Percentiles rank a stretch among this genome's conserved stretches.
Conservation (phyloP, 2,113 vertebrate species). For the Stigmatopora argus region DNA sequence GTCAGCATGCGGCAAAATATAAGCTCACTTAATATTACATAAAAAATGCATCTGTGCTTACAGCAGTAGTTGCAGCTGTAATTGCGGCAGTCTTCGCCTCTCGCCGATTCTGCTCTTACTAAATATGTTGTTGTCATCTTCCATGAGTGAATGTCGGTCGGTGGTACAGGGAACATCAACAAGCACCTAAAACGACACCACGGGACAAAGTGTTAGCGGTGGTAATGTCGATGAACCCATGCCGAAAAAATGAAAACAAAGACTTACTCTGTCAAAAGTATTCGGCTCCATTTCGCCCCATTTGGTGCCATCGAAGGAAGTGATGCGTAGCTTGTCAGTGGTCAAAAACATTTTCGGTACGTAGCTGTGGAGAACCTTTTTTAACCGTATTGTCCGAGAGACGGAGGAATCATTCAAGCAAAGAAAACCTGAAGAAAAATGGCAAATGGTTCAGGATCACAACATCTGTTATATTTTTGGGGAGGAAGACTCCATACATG, state of each 20-base stretch:
- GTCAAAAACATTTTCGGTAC: constrained; percentile 70
- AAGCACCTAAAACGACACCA: constrained; percentile 79
- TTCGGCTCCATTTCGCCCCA: constrained; percentile 75
- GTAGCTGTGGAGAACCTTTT: constrained; percentile 75
- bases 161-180: constrained; percentile 94
- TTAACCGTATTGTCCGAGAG: constrained; percentile 77
- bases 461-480: no score
- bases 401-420: constrained; percentile 80
- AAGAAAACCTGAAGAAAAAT: constrained; percentile 69
- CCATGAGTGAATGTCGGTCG: constrained; percentile 84
- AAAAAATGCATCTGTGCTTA: constrained; percentile 64
- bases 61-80: constrained; percentile 86
- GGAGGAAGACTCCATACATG: not conserved
- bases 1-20: not conserved
- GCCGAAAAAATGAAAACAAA: not conserved
- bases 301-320: constrained; percentile 77
- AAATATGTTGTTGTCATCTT: constrained; percentile 93
- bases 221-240: not conserved
- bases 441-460: not conserved
- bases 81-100: constrained; percentile 79
- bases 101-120: constrained; percentile 75
- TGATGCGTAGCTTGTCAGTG: constrained; percentile 68
- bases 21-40: no score
- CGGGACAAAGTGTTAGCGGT: not conserved
- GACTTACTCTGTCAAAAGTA: constrained; percentile 81